These are phyloP conservation scores for Tor tambroides DNA, from an alignment of 2,113 vertebrate genomes.

Conservation along the genomic window DNA sequence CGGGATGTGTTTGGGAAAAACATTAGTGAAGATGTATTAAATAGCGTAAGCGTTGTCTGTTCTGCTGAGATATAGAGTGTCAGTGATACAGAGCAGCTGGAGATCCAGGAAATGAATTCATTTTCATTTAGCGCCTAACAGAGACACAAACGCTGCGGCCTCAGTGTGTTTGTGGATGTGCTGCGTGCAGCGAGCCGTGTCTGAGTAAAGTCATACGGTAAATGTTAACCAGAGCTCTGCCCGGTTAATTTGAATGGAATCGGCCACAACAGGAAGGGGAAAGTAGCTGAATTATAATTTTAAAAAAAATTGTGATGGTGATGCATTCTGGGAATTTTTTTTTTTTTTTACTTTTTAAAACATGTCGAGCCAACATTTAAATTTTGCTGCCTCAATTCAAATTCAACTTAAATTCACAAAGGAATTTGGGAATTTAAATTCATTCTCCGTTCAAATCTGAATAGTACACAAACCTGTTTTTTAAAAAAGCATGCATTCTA, in stretches of 20 bases:
- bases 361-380: too few species aligned
- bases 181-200: not conserved
- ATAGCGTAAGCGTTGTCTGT: constrained; percentile 36
- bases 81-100: constrained; percentile 41
- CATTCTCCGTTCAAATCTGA: too few species aligned
- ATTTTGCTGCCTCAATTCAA: too few species aligned
- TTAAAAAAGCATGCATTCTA: too few species aligned
- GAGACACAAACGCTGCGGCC: not conserved
- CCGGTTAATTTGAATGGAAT: not conserved
- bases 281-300: too few species aligned
- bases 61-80: not conserved
- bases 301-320: too few species aligned
- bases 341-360: too few species aligned
- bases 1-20: constrained; percentile 28
- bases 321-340: too few species aligned
- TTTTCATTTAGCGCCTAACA: constrained; percentile 3
- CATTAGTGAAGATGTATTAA: constrained; percentile 34
- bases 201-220: not conserved
- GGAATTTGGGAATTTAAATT: too few species aligned
- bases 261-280: not conserved
- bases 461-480: too few species aligned
- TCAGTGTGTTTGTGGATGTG: not conserved
- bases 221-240: not conserved
- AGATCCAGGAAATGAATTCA: constrained; percentile 17
- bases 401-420: too few species aligned